Evolutionary conservation across 2,888 invertebrate species (phyloP).

Genomic region (Gasteruption jaculator): DNA sequence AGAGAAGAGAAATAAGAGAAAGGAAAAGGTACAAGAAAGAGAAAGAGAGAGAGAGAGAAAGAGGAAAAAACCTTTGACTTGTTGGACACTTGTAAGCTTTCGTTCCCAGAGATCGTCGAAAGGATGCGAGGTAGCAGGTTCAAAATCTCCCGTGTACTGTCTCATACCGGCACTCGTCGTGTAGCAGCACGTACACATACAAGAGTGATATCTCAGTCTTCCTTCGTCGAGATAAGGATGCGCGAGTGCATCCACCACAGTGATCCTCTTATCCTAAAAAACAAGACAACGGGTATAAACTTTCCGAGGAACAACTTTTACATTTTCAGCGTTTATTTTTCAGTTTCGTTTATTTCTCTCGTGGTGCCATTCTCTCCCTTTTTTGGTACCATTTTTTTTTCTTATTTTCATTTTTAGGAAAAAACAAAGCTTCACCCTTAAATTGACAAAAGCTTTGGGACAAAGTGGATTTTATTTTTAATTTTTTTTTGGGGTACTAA

Average conservation of each 20-base stretch:
- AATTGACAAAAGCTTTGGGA: too few species aligned
- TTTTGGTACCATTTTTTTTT: not conserved
- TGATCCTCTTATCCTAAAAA: constrained; percentile 83
- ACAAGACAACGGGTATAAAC: constrained; percentile 14
- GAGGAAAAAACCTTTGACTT: constrained; percentile 98
- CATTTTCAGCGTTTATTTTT: too few species aligned
- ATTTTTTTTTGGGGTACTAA: too few species aligned
- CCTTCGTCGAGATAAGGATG: constrained; percentile 99
- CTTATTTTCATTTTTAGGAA: constrained; percentile 1
- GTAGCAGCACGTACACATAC: constrained; percentile 99
- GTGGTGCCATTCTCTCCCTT: too few species aligned
- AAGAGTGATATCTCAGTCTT: constrained; percentile 96
- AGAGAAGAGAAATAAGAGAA: too few species aligned
- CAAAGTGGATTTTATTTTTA: too few species aligned
- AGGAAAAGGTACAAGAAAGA: too few species aligned
- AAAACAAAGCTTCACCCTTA: too few species aligned
- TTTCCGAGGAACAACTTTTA: too few species aligned
- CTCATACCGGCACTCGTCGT: constrained; percentile 71
- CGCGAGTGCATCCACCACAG: constrained; percentile 89
- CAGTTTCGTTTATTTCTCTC: too few species aligned
- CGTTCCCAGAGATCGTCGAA: constrained; percentile 98
- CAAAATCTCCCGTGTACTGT: constrained; percentile 85
- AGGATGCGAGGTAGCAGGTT: constrained; percentile 83
- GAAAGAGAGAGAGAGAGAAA: constrained; percentile 5
- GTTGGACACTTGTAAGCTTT: constrained; percentile 86